Evolutionary conservation across 35 echinoderm and acorn worm genomes (phyloP), one percentile per base, ranked within the genome.

Genomic region (Chiridota heheva): DNA sequence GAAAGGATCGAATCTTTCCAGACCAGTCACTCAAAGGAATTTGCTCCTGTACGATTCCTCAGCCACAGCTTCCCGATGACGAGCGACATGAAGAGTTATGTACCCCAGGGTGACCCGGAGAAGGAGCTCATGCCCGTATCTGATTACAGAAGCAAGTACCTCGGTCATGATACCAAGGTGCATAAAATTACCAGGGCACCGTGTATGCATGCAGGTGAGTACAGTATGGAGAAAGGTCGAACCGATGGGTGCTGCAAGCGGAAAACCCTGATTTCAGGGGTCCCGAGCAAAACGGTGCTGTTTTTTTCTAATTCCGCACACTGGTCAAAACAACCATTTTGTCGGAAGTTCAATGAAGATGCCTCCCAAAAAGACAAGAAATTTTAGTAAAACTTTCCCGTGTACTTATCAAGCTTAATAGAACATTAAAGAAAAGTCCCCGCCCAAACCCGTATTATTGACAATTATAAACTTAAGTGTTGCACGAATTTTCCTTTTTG

Each of bases 171-270:
- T 62, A 92, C 89, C 29, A 49, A 37, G 10, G 59, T 84, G 2
- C 59, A 81, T 58, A 98, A 81, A 44, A 84, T 91, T 1, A 20
- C 42, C 2, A 63, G 77, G 40, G 95, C 95, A 3, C 89, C 89
- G 2, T 89, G 89, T 58, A 91, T 98, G 95, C 95, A 98, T 44
- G 82, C 73, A 65, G 95, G 93, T 97, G 62, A 68, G 80, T 68
- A 0, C 1, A 38, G n/a, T n/a, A n/a, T n/a, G n/a, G n/a, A n/a
- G n/a, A n/a, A 5, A n/a, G n/a, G n/a, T n/a, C n/a, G 10, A n/a
- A 13, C 48, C 10, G n/a, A 13, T 53, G n/a, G n/a, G n/a, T 10
- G 10, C n/a, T 53, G 48, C n/a, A n/a, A n/a, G n/a, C n/a, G n/a
- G n/a, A n/a, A n/a, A n/a, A n/a, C n/a, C n/a, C n/a, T n/a, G n/a